Base-by-base conservation (phyloP, 2,113 vertebrate species). In the Urocynchramus pylzowi region DNA sequence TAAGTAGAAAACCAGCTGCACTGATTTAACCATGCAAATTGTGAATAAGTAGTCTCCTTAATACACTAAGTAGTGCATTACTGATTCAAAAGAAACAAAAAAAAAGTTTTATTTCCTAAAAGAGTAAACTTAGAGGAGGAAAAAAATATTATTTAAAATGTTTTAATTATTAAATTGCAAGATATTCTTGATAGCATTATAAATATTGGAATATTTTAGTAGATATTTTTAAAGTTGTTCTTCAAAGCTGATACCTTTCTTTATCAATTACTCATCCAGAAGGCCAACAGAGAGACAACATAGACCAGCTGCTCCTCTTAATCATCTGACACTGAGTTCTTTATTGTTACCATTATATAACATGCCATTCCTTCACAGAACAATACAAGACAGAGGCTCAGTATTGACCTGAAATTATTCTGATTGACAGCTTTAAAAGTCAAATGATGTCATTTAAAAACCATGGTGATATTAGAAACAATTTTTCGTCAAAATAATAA, bases 231-330 rank as follows among this genome's bases (percentile, higher is more conserved):
- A n/a, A 97, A 42, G 19, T 70, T 92, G 16, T 33, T 94, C 27
- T 49, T 76, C 27, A 76, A 84, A 85, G 74, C 9, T 87, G 35
- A 27, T 85, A 57, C 33, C 17, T 65, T 69, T 59, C 20, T 85
- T 91, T 91, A n/a, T 37, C 2, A 18, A 60, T 91, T 95, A 63
- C 79, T 91, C 45, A 95, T 81, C 57, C 57, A 70, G 86, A 95
- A 77, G 64, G 52, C 45, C 78, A 88, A 64, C 21, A 90, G n/a
- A 53, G 42, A 93, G 13, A 53, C 26, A 65, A 15, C 22, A 44
- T 80, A 57, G 87, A 83, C 23, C 56, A 96, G 30, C 89, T 91
- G 54, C 28, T 90, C 70, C 52, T 89, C 49, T 86, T 95, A 93
- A 54, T 75, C 49, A 84, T 44, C 16, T 69, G 45, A 90, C 41